These are phyloP conservation scores for Hoplostethus mediterraneus DNA, from an alignment of 2,797 vertebrate genomes.

Conservation along the genomic window DNA sequence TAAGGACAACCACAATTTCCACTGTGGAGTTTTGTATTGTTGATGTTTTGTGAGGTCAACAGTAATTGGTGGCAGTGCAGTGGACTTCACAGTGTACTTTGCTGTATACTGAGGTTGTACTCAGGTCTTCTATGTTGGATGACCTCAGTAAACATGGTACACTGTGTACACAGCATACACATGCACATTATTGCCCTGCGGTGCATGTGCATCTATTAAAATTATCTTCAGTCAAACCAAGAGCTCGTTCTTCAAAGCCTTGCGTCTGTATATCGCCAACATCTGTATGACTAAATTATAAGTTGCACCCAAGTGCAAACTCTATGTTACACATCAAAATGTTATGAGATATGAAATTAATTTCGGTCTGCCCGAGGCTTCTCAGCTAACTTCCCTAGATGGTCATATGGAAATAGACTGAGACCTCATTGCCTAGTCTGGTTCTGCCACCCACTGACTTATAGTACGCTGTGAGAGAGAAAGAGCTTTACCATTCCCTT, in stretches of 20 bases:
- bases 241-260: conserved; percentile 20
- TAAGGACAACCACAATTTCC: conserved; percentile 8
- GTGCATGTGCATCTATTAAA: not conserved
- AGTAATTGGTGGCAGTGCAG: not conserved
- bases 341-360: conserved; percentile 48
- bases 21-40: not conserved
- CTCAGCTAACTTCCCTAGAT: conserved; percentile 40
- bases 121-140: not conserved
- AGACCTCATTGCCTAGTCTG: conserved; percentile 23
- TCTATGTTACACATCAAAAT: conserved; percentile 39
- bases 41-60: not conserved
- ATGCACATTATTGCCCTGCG: not conserved
- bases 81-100: not conserved
- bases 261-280: conserved; percentile 9
- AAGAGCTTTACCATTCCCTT: conserved; percentile 29
- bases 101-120: too few relatives aligned
- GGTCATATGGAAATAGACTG: conserved; percentile 55
- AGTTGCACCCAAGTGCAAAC: conserved; percentile 10
- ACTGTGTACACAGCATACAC: not conserved
- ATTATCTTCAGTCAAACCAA: conserved; percentile 19
- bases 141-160: conserved; percentile 10
- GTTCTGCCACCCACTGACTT: conserved; percentile 26
- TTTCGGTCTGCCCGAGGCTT: conserved; percentile 48
- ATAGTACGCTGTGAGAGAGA: conserved; percentile 24
- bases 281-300: conserved; percentile 42